A percentile compares a stretch with the other conserved stretches of the same genome.
phyloP scores from a whole-genome alignment of 2,888 invertebrate species.

The Drosophila histrio region DNA sequence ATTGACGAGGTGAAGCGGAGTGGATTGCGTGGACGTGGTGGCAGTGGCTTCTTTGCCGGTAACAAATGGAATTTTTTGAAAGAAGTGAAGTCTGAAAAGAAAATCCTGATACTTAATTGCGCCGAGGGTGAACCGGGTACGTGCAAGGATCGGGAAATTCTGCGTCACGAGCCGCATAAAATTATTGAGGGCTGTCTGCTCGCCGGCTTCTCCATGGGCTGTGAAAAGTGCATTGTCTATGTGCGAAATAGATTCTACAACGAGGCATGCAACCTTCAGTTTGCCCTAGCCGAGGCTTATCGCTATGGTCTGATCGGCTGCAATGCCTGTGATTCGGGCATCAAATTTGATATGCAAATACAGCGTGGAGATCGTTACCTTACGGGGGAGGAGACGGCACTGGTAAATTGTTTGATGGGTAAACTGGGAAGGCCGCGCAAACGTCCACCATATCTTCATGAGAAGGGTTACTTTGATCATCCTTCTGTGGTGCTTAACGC shows the following conservation, averaged over 20 bases:
- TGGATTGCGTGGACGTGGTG: conserved; percentile 97
- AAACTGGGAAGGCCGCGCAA: conserved; percentile 97
- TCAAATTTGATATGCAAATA: conserved; percentile 97
- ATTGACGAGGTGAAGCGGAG: conserved; percentile 96
- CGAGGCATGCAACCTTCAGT: conserved; percentile 98
- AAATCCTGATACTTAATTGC: conserved; percentile 98
- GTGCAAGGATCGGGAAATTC: conserved; percentile 99
- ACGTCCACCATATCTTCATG: conserved; percentile 99
- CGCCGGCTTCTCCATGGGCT: conserved; percentile 97
- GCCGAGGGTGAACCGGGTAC: conserved; percentile 98
- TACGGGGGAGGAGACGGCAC: conserved; percentile 98
- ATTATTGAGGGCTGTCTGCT: conserved; percentile 96
- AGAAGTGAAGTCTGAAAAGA: conserved; percentile 85
- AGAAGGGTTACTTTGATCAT: conserved; percentile 98
- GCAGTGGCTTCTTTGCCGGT: conserved; percentile 98
- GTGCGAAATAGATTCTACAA: conserved; percentile 99
- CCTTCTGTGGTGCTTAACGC: conserved; percentile 99
- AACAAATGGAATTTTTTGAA: conserved; percentile 87
- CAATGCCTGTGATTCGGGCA: conserved; percentile 97
- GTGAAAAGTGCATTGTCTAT: conserved; percentile 98
- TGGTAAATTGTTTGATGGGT: conserved; percentile 99
- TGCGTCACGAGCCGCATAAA: conserved; percentile 99
- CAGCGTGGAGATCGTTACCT: conserved; percentile 99
- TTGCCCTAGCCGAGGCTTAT: conserved; percentile 98
- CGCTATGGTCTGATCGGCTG: conserved; percentile 96